Evolutionary conservation across 1,140 invertebrate genomes (phyloP).

Genomic region (Bilobella aurantiaca): DNA sequence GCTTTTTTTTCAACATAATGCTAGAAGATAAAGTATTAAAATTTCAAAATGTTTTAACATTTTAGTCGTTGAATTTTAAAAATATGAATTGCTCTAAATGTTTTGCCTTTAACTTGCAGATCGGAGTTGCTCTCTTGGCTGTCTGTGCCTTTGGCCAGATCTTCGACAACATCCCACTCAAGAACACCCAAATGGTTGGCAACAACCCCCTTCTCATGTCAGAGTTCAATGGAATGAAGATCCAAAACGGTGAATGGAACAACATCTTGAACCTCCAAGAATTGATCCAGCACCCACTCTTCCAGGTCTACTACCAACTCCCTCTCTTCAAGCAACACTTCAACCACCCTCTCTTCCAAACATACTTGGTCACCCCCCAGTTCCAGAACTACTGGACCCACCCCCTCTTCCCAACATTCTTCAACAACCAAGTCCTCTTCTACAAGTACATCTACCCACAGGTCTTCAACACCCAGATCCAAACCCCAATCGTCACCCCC

Average conservation of each 20-base stretch:
- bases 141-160: constrained; percentile 20
- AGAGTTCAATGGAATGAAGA: neutral
- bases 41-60: neutral
- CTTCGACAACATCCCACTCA: constrained; percentile 1
- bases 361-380: constrained; percentile 10
- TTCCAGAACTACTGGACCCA: constrained; percentile 24
- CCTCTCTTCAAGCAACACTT: constrained; percentile 28
- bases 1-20: neutral
- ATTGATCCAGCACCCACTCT: constrained; percentile 16
- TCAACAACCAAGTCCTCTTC: constrained; percentile 23
- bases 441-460: constrained; percentile 25
- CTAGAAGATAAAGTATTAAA: neutral
- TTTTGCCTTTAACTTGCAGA: neutral
- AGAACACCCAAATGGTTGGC: neutral
- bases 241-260: neutral
- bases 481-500: neutral
- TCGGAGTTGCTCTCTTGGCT: constrained; percentile 20
- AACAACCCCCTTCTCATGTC: constrained; percentile 1
- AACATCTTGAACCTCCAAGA: constrained; percentile 17
- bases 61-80: neutral
- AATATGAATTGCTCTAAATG: neutral
- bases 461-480: constrained; percentile 6
- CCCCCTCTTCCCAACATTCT: constrained; percentile 19
- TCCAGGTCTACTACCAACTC: constrained; percentile 22
- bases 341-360: constrained; percentile 16